These are phyloP conservation scores for Poecile montanus DNA, from an alignment of 2,797 vertebrate genomes.

Conservation along the genomic window DNA sequence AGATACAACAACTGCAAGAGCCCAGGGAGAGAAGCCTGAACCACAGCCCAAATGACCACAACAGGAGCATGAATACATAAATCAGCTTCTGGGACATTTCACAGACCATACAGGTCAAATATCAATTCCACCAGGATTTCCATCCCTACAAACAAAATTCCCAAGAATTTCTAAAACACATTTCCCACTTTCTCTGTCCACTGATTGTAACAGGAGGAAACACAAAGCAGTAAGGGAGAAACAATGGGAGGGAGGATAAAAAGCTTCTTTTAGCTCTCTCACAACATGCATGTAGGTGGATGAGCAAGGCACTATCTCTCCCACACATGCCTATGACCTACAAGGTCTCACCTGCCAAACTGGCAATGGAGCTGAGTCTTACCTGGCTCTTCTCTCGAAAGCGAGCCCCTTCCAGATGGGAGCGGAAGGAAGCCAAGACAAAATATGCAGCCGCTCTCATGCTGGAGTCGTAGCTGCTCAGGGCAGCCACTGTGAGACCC, in stretches of 20 bases:
- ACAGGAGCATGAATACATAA: not conserved
- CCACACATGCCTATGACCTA: accelerated
- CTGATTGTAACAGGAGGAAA: not conserved
- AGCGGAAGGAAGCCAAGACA: conserved; percentile 85
- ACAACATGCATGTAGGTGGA: accelerated
- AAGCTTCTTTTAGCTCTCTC: not conserved
- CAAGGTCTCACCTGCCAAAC: not conserved
- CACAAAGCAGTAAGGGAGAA: not conserved
- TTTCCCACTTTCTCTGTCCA: not conserved
- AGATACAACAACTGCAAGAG: conserved; percentile 87
- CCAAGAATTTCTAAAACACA: not conserved
- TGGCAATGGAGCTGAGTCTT: not conserved
- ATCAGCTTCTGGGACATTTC: not conserved
- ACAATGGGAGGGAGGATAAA: not conserved
- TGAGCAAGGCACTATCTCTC: not conserved
- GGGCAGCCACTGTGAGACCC: conserved; percentile 83
- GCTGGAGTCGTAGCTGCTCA: conserved; percentile 91
- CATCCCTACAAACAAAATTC: not conserved
- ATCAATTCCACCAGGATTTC: not conserved
- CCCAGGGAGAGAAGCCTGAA: not conserved
- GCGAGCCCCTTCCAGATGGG: conserved; percentile 87
- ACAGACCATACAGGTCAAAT: not conserved
- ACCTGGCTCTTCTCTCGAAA: conserved; percentile 91
- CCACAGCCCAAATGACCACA: not conserved
- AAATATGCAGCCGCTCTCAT: conserved; percentile 86